phyloP scores from a whole-genome alignment of 2,797 vertebrate species.

The Acanthurus leucopareius region DNA sequence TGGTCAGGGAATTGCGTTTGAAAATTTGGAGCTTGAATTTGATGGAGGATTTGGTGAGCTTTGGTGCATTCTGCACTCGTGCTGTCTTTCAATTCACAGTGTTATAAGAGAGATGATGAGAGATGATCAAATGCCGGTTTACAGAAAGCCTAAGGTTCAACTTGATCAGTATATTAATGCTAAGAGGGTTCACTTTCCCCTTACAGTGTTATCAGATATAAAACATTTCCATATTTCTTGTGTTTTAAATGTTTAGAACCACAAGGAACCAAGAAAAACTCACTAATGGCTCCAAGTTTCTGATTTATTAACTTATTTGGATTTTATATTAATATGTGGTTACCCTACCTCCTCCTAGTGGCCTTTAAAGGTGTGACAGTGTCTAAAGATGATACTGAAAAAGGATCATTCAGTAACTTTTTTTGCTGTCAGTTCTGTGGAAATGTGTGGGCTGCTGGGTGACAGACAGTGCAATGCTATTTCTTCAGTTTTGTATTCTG shows the following conservation, averaged over 20 bases:
- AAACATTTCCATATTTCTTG: not conserved
- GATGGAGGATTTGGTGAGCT: conserved; percentile 53
- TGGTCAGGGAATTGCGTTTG: conserved; percentile 55
- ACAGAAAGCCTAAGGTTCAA: conserved; percentile 35
- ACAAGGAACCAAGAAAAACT: not conserved
- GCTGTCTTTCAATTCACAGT: conserved; percentile 2
- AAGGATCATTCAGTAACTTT: too few relatives aligned
- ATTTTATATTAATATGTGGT: not conserved
- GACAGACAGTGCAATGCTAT: too few relatives aligned
- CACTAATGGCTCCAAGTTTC: not conserved
- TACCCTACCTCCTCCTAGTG: conserved; percentile 23
- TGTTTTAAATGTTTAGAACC: not conserved
- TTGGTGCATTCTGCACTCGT: conserved; percentile 17
- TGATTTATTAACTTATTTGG: not conserved
- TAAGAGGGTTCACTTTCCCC: conserved; percentile 23
- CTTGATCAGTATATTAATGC: conserved; percentile 35
- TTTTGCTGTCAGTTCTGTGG: too few relatives aligned
- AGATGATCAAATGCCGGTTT: conserved; percentile 43
- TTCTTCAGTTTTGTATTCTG: too few relatives aligned
- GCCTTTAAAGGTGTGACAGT: not conserved
- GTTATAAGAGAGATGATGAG: conserved; percentile 25
- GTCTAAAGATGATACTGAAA: not conserved
- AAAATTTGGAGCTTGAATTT: conserved; percentile 47
- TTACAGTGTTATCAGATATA: not conserved
- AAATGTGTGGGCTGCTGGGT: too few relatives aligned